These are phyloP conservation scores for Macrotus californicus DNA, from an alignment of 2,113 vertebrate genomes.

Conservation along the genomic window DNA sequence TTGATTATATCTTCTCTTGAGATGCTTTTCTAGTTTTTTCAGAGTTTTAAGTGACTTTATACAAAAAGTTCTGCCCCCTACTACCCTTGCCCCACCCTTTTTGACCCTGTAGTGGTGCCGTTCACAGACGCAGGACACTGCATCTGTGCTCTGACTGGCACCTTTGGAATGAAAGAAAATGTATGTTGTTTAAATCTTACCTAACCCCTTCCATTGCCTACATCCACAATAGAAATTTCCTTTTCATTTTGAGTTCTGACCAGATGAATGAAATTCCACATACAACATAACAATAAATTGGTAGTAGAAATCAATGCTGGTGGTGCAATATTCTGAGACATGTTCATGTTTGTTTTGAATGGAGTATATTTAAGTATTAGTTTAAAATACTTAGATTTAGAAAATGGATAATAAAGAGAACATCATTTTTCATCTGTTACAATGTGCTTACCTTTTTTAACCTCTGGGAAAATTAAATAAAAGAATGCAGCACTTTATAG, in stretches of 20 bases:
- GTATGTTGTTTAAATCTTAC: not conserved
- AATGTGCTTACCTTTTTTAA: constrained; percentile 73
- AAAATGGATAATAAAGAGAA: constrained; percentile 65
- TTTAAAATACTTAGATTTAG: constrained; percentile 71
- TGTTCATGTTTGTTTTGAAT: constrained; percentile 67
- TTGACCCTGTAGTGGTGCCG: not conserved
- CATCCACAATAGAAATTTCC: constrained; percentile 41
- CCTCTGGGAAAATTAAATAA: constrained; percentile 67
- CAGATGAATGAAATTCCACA: constrained; percentile 38
- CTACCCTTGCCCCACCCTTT: not conserved
- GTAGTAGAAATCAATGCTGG: constrained; percentile 61
- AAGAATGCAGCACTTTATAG: constrained; percentile 54
- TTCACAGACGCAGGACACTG: not conserved
- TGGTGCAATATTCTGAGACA: constrained; percentile 65
- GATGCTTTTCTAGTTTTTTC: constrained; percentile 62
- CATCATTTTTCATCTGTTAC: constrained; percentile 62
- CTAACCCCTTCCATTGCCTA: not conserved
- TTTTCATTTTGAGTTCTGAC: constrained; percentile 62
- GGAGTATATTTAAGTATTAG: constrained; percentile 61
- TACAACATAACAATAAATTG: constrained; percentile 42
- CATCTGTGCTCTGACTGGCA: not conserved
- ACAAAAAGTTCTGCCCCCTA: not conserved
- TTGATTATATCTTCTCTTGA: constrained; percentile 67
- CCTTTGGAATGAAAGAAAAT: constrained; percentile 29
- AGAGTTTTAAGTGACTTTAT: constrained; percentile 60